Evolutionary conservation across 1,140 invertebrate species (phyloP).

Genomic region (Bombus huntii): DNA sequence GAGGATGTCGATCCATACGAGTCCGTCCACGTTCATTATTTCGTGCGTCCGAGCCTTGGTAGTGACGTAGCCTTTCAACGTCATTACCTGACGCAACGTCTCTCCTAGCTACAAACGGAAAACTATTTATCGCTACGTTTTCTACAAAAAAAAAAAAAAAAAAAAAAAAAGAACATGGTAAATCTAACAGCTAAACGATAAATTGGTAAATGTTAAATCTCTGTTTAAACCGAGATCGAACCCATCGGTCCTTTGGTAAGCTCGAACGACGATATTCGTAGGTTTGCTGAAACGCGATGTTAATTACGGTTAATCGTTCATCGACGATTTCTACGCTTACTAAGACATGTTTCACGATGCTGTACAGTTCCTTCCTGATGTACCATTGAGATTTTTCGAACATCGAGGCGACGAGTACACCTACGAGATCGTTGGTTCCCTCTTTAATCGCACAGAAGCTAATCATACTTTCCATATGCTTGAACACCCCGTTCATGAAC

Average conservation of each 20-base stretch:
- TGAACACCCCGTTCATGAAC: conserved; percentile 26
- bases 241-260: too few species aligned
- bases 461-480: background rate
- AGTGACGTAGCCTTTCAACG: conserved; percentile 15
- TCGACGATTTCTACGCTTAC: background rate
- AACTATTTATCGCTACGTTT: background rate
- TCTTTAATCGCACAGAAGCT: conserved; percentile 64
- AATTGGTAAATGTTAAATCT: too few species aligned
- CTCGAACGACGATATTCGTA: background rate
- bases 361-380: background rate
- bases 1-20: conserved; percentile 49
- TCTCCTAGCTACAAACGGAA: conserved; percentile 14
- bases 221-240: too few species aligned
- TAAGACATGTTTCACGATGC: fast-evolving
- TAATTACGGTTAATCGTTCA: background rate
- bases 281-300: background rate
- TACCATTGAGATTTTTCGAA: conserved; percentile 5
- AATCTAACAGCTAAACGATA: too few species aligned
- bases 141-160: background rate
- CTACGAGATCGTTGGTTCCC: conserved; percentile 52
- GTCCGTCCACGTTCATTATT: conserved; percentile 13
- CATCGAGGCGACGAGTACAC: conserved; percentile 42
- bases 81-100: conserved; percentile 6
- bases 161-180: too few species aligned
- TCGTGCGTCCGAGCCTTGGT: background rate